Conservation (phyloP, 2,888 invertebrate genomes). For the Eupithecia insigniata region DNA sequence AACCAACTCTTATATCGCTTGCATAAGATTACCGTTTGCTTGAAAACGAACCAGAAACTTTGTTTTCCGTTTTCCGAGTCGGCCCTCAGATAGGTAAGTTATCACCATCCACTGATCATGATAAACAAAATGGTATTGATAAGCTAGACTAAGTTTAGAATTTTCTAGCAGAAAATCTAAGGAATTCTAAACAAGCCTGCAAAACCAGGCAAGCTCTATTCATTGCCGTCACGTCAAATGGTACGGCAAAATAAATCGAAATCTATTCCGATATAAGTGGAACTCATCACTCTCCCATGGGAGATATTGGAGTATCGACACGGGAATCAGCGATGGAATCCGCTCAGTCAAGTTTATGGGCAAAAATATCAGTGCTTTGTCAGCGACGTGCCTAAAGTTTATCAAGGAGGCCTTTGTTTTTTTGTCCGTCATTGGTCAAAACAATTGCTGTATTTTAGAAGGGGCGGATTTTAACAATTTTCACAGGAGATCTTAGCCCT, state of each 20-base stretch:
- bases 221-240: constrained; percentile 41
- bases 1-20: too few species aligned
- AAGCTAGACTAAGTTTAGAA: not conserved
- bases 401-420: constrained; percentile 15
- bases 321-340: constrained; percentile 63
- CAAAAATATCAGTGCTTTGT: constrained; percentile 35
- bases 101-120: not conserved
- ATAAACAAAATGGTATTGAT: not conserved
- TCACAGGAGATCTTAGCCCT: not conserved
- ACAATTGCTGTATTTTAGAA: not conserved
- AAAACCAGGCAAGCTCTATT: constrained; percentile 19
- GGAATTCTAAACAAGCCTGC: constrained; percentile 3
- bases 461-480: not conserved
- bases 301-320: constrained; percentile 69
- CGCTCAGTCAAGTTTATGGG: constrained; percentile 70
- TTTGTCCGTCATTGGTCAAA: constrained; percentile 4
- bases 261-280: constrained; percentile 69
- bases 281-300: constrained; percentile 65
- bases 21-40: too few species aligned
- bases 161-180: not conserved
- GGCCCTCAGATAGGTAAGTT: not conserved
- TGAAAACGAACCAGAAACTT: too few species aligned
- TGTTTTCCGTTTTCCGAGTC: too few species aligned
- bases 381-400: constrained; percentile 22
- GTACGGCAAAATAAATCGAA: constrained; percentile 62